phyloP scores from a whole-genome alignment of 2,113 vertebrate genomes.

The Onychostoma macrolepis region DNA sequence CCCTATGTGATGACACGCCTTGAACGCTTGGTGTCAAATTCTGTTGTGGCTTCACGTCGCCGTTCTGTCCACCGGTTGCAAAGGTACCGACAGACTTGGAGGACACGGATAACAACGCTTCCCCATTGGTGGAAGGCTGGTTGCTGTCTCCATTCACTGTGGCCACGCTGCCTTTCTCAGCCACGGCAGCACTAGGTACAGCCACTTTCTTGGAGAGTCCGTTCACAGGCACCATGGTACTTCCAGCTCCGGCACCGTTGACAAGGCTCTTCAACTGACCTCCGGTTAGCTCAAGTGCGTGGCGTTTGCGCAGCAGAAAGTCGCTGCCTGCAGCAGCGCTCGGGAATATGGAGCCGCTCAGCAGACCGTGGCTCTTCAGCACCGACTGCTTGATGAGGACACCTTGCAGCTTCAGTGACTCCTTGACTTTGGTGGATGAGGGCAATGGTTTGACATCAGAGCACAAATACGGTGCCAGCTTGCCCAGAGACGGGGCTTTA shows the following conservation, averaged over 20 bases:
- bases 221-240: conserved; percentile 84
- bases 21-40: conserved; percentile 12
- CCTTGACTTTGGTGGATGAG: conserved; percentile 78
- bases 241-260: conserved; percentile 71
- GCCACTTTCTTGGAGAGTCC: conserved; percentile 93
- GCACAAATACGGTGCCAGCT: conserved; percentile 92
- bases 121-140: conserved; percentile 68
- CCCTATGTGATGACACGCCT: conserved; percentile 13
- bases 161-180: conserved; percentile 75
- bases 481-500: conserved; percentile 75
- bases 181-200: conserved; percentile 78
- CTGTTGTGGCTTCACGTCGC: conserved; percentile 74
- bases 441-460: conserved; percentile 93
- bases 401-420: conserved; percentile 93
- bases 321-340: conserved; percentile 72
- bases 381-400: conserved; percentile 95
- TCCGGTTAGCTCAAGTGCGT: conserved; percentile 88
- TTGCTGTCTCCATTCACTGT: conserved; percentile 87
- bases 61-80: conserved; percentile 78
- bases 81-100: conserved; percentile 79
- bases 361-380: conserved; percentile 88
- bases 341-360: conserved; percentile 87
- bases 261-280: conserved; percentile 91
- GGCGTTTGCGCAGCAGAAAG: conserved; percentile 86
- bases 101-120: conserved; percentile 64